These are phyloP conservation scores for Bubo blakistoni DNA, from an alignment of 2,113 vertebrate genomes.

Conservation along the genomic window DNA sequence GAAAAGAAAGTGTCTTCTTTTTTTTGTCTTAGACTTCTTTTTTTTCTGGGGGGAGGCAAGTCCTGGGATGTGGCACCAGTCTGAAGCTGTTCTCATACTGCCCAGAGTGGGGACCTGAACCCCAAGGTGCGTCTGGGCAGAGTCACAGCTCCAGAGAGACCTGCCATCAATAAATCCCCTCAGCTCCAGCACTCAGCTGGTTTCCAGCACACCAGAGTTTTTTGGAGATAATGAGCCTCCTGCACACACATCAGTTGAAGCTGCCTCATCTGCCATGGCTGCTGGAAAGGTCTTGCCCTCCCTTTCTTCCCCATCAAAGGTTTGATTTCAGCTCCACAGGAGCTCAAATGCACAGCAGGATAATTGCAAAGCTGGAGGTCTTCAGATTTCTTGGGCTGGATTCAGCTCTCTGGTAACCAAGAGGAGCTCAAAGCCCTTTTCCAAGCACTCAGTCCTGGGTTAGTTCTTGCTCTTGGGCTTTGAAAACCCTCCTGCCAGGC, in stretches of 20 bases:
- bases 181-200: neutral
- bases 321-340: neutral
- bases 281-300: neutral
- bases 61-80: neutral
- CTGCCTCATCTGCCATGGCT: neutral
- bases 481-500: neutral
- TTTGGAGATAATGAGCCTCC: neutral
- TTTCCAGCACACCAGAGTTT: neutral
- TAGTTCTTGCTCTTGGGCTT: neutral
- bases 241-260: neutral
- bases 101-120: neutral
- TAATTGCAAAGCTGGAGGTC: neutral
- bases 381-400: neutral
- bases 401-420: neutral
- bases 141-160: neutral
- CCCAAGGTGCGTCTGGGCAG: neutral
- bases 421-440: neutral
- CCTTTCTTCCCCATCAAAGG: neutral
- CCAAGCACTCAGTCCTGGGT: neutral
- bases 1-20: neutral
- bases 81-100: neutral
- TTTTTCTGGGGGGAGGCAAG: neutral
- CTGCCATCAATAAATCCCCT: neutral
- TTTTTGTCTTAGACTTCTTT: neutral
- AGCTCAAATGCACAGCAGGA: neutral